These are phyloP conservation scores for Campaea margaritaria DNA, from an alignment of 2,888 invertebrate species.

Conservation along the genomic window DNA sequence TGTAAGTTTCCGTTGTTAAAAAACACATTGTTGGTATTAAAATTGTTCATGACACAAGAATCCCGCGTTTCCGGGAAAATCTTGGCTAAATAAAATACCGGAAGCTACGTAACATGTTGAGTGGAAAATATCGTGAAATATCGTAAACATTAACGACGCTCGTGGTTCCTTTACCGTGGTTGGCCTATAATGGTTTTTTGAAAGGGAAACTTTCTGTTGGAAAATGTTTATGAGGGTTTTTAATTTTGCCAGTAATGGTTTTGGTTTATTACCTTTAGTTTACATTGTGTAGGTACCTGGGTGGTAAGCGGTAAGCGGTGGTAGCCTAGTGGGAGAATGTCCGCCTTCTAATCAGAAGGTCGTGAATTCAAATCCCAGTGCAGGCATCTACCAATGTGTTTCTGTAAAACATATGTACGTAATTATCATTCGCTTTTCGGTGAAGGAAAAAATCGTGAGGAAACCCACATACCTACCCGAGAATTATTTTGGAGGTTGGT, in stretches of 20 bases:
- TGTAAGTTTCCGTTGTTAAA: slow-evolving; percentile 10
- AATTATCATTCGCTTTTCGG: no score
- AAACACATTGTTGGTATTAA: slow-evolving; percentile 16
- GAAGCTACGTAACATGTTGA: slow-evolving; percentile 26
- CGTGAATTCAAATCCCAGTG: no score
- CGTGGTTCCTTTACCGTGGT: slow-evolving; percentile 35
- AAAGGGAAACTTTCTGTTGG: slow-evolving; percentile 23
- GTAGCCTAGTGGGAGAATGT: no score
- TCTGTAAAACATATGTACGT: no score
- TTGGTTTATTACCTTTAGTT: neutral
- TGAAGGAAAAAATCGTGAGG: no score
- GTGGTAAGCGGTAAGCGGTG: no score
- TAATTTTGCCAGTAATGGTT: slow-evolving; percentile 11
- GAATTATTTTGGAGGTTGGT: no score
- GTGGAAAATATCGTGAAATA: slow-evolving; percentile 29
- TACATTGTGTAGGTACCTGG: no score
- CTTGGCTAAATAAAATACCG: slow-evolving; percentile 22
- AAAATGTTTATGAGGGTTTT: slow-evolving; percentile 26
- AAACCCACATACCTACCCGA: no score
- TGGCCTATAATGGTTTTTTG: slow-evolving; percentile 18
- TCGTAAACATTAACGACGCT: slow-evolving; percentile 31
- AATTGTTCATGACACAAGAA: slow-evolving; percentile 21
- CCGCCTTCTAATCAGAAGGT: no score
- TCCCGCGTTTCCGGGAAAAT: slow-evolving; percentile 21
- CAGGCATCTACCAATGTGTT: no score